Evolutionary conservation across 1,140 invertebrate genomes (phyloP).

Genomic region (Mya arenaria): DNA sequence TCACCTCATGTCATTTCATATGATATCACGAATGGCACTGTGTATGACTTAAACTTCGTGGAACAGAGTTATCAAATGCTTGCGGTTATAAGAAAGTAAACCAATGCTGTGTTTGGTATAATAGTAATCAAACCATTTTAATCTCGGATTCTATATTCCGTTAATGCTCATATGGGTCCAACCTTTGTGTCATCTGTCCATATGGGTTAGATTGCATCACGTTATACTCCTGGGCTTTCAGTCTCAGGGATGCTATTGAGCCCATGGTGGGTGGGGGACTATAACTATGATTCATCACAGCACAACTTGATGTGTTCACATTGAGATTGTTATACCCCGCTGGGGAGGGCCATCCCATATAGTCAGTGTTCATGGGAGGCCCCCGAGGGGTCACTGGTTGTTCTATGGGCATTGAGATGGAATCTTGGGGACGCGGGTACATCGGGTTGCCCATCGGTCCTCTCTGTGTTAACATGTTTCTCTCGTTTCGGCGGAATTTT

Average conservation of each 20-base stretch:
- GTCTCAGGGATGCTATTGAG: slow-evolving; percentile 80
- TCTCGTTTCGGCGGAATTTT: slow-evolving; percentile 90
- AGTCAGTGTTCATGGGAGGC: slow-evolving; percentile 69
- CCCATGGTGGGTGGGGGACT: slow-evolving; percentile 69
- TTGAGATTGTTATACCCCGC: slow-evolving; percentile 59
- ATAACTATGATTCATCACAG: slow-evolving; percentile 65
- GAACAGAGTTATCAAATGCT: too few species aligned
- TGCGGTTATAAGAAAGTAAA: too few species aligned
- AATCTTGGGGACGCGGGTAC: slow-evolving; percentile 59
- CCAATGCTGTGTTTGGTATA: too few species aligned
- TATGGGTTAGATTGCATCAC: slow-evolving; percentile 73
- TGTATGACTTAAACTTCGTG: too few species aligned
- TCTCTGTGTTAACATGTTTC: slow-evolving; percentile 83
- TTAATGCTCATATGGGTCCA: slow-evolving; percentile 55
- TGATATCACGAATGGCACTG: too few species aligned
- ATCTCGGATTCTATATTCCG: background rate
- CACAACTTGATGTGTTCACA: slow-evolving; percentile 71
- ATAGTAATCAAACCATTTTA: too few species aligned
- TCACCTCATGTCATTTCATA: too few species aligned
- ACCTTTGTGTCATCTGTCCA: slow-evolving; percentile 53
- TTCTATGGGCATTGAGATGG: slow-evolving; percentile 68
- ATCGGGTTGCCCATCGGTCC: slow-evolving; percentile 68
- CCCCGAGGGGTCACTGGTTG: slow-evolving; percentile 79
- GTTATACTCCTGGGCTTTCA: slow-evolving; percentile 81
- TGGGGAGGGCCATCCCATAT: slow-evolving; percentile 62